Evolutionary conservation across 2,888 invertebrate genomes (phyloP), one percentile per base, ranked within the genome.

Genomic region (Odontocolon sp.): DNA sequence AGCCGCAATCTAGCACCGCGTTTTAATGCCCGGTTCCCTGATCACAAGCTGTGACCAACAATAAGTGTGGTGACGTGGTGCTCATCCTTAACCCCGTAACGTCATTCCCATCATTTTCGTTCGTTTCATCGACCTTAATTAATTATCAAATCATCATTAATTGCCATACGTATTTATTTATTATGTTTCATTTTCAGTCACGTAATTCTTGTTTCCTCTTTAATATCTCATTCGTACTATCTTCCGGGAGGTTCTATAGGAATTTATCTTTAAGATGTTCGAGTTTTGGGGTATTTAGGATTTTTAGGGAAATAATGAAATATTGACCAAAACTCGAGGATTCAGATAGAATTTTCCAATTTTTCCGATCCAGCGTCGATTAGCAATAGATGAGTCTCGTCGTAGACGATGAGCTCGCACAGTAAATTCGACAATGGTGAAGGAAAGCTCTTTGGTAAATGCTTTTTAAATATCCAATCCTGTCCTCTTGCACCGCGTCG

Each of bases 21-120:
- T 90, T 90, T 83, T 90, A 90, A 80, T 75, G 64, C 84, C 86
- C 87, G 88, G 87, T 88, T 90, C 88, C 89, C 85, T 89, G 90
- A 88, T 90, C 89, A 89, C 88, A 90, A 90, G 90, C 90, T 90
- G 90, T 90, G 90, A 90, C 90, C 89, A 89, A 90, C 90, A 90
- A 90, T 90, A 90, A 90, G 80, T 87, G 79, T 76, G 89, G 88
- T 86, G 88, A 86, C 87, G 86, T 87, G 88, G 85, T 86, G 82
- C 83, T 83, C 56, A 79, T 82, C 72, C 69, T 70, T 69, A 77
- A 52, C 56, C 71, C 18, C 47, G 14, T n/a, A 26, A 9, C 8
- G 9, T 68, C 47, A 47, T 50, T 63, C 23, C 0, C 47, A 14
- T 4, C 9, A 14, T 52, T 3, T 3, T 50, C 5, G 14, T 14